A percentile compares a stretch with the other conserved stretches of the same genome.
Evolutionary conservation across 2,797 vertebrate genomes (phyloP).

Genomic region (Parambassis ranga): DNA sequence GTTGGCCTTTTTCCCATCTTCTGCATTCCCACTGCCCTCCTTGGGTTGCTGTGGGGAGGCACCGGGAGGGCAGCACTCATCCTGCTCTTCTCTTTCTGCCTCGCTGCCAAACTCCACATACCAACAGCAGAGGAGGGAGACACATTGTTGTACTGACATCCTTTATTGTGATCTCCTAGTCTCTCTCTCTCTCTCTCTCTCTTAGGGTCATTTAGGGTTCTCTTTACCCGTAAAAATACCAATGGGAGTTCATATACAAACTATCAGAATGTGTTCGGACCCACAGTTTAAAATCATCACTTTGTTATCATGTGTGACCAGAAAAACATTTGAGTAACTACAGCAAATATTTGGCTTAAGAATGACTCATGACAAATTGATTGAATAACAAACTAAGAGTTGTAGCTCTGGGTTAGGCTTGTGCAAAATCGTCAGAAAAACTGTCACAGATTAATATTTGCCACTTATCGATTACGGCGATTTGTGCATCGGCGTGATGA

Average conservation of each 20-base stretch:
- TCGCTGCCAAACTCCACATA: slow-evolving; percentile 44
- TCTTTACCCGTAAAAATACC: background rate
- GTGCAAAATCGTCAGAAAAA: too few relatives aligned
- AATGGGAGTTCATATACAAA: background rate
- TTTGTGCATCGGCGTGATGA: too few relatives aligned
- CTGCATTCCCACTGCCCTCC: slow-evolving; percentile 59
- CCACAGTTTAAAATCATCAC: background rate
- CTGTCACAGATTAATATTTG: too few relatives aligned
- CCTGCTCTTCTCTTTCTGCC: slow-evolving; percentile 36
- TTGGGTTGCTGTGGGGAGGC: slow-evolving; percentile 70
- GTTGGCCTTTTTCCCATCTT: slow-evolving; percentile 61
- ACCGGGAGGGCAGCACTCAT: slow-evolving; percentile 43
- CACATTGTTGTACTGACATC: slow-evolving; percentile 11
- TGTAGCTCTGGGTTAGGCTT: too few relatives aligned
- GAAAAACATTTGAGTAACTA: background rate
- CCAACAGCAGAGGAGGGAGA: slow-evolving; percentile 19
- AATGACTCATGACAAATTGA: too few relatives aligned
- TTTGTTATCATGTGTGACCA: background rate
- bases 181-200: too few relatives aligned
- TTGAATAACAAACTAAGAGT: too few relatives aligned
- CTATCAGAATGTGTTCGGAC: rapidly evolving
- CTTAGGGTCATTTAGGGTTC: slow-evolving; percentile 18
- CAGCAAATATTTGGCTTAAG: background rate
- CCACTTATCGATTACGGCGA: too few relatives aligned
- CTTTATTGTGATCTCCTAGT: background rate